A percentile compares a stretch with the other conserved stretches of the same genome.
Conservation (phyloP, 2,113 vertebrate genomes). For the Caracal caracal region DNA sequence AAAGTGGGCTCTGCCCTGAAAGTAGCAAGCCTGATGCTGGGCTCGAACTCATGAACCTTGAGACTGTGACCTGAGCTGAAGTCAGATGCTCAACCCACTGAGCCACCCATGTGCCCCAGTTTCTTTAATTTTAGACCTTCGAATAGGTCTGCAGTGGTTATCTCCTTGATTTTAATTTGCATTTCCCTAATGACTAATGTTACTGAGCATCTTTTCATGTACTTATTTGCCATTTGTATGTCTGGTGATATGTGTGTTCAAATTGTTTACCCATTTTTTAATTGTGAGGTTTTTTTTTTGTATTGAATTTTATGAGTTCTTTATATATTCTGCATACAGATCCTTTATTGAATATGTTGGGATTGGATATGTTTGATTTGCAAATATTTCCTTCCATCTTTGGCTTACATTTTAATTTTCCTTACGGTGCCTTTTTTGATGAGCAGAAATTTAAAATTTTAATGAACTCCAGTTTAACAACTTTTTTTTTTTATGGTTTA, state of each 20-base stretch:
- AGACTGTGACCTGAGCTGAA: no score
- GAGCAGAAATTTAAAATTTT: conserved; percentile 27
- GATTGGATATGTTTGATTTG: neutral
- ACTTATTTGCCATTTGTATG: neutral
- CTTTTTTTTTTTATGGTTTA: neutral
- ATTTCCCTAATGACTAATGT: conserved; percentile 35
- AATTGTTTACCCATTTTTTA: neutral
- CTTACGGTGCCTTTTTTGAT: conserved; percentile 14
- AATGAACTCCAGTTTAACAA: neutral
- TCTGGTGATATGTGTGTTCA: neutral
- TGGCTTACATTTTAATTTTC: neutral
- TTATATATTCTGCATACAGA: neutral
- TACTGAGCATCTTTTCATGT: conserved; percentile 18
- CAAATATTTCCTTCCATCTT: neutral
- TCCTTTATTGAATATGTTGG: neutral
- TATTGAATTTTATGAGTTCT: conserved; percentile 1
- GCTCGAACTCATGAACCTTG: no score
- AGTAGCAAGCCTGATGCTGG: no score
- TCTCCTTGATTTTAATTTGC: conserved; percentile 29
- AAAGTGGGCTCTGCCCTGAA: no score
- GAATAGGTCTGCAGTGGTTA: neutral
- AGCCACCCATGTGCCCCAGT: neutral
- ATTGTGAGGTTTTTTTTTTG: neutral
- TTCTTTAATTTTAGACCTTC: conserved; percentile 17
- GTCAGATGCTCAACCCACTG: no score